Conservation (phyloP, 2,797 vertebrate genomes). For the Linurgus olivaceus region DNA sequence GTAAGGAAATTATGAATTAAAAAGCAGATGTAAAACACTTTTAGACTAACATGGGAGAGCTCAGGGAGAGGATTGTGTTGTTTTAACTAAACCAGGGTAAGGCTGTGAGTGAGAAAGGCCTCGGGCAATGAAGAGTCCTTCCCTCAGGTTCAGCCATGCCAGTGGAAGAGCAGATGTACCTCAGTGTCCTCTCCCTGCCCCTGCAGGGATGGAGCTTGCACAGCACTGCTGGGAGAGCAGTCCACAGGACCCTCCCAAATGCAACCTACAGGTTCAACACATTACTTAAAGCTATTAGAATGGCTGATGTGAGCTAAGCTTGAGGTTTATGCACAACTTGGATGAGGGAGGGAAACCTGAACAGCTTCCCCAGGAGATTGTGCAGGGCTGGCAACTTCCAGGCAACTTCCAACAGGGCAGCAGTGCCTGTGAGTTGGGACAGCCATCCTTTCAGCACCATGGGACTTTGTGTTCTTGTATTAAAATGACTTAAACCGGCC, state of each 20-base stretch:
- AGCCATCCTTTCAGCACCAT: neutral
- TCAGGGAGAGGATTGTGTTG: neutral
- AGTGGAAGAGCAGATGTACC: neutral
- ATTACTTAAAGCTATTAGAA: neutral
- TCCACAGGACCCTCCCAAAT: neutral
- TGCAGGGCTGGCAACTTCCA: neutral
- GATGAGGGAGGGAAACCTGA: neutral
- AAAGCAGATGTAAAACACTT: slow-evolving; percentile 31
- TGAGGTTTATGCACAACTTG: neutral
- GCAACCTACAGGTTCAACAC: accelerated
- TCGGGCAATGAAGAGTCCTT: neutral
- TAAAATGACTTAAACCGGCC: neutral
- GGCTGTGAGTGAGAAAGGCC: neutral
- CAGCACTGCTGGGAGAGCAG: neutral
- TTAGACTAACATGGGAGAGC: neutral
- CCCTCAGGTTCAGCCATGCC: neutral
- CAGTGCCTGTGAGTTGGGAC: neutral
- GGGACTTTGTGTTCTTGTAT: neutral
- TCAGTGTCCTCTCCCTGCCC: neutral
- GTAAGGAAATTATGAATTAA: slow-evolving; percentile 41
- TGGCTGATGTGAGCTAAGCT: neutral
- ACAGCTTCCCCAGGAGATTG: neutral
- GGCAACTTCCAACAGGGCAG: neutral
- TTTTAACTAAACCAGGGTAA: neutral
- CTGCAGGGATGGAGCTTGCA: neutral